Evolutionary conservation across 2,797 vertebrate genomes (phyloP), one percentile per base, ranked within the genome.

Genomic region (Chloroceryle amazona): DNA sequence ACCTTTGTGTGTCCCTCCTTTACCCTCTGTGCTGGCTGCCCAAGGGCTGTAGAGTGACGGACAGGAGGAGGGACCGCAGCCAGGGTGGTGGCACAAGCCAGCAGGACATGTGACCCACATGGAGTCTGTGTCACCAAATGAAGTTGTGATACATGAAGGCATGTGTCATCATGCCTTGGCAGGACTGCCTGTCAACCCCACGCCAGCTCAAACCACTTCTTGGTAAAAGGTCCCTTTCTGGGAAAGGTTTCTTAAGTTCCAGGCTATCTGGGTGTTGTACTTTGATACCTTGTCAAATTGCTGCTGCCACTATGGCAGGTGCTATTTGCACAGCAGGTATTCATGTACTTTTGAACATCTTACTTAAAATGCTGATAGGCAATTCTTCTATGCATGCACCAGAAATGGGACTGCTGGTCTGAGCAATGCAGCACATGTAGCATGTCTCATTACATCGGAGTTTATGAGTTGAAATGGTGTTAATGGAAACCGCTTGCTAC

Each of bases 81-180:
- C 70, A 94, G 91, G 89, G 81, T 17, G 39, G 95, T 61, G 93
- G 76, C 55, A 72, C 37, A 87, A 97, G 96, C 97, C 97, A 96
- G 55, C 19, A 9, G 81, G 73, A 93, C 97, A 46, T 97, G 97
- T 98, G 98, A 98, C 86, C 20, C 68, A 79, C 81, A 33, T 81
- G 95, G 91, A 97, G 88, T 28, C 57, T 78, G 57, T 86, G 80
- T 94, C 90, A 96, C 55, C 60, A 54, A 97, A 94, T 3, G 4
- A 87, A 90, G 80, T 13, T 55, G 29, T 55, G 52, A 55, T 31
- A n/a, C 52, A 19, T 31, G 29, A 31, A 55, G 52, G 52, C 52
- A 55, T 55, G 29, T 55, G 52, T 55, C 52, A n/a, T 29, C 46
- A 87, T 74, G 65, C 33, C 29, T 95, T 85, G 96, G 96, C 96